phyloP scores from a whole-genome alignment of 1,140 invertebrate genomes.

The Psilanteris sp. region DNA sequence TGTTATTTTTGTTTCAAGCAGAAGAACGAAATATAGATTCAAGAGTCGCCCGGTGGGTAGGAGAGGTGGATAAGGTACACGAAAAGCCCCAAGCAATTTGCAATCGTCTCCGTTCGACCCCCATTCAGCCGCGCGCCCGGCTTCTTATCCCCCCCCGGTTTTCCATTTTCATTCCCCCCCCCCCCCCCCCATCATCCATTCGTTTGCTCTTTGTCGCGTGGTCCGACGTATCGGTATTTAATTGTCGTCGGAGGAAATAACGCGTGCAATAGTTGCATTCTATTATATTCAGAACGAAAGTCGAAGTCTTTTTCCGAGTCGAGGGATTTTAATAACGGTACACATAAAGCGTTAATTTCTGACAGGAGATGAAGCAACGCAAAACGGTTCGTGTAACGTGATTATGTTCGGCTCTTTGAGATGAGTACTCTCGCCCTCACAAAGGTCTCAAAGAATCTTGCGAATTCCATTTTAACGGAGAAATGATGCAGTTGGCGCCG shows the following conservation, averaged over 20 bases:
- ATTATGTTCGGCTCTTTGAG: constrained; percentile 59
- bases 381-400: constrained; percentile 52
- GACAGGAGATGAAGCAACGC: constrained; percentile 32
- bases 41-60: too few species aligned
- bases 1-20: too few species aligned
- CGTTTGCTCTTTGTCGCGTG: too few species aligned
- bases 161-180: too few species aligned
- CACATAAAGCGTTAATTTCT: constrained; percentile 51
- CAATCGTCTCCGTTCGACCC: too few species aligned
- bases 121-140: too few species aligned
- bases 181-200: constrained; percentile 2
- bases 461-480: constrained; percentile 58
- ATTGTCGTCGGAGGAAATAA: not conserved
- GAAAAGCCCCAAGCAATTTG: too few species aligned
- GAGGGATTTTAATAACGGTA: constrained; percentile 40
- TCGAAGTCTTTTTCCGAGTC: not conserved
- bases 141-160: too few species aligned
- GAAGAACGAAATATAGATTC: too few species aligned
- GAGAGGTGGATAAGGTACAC: too few species aligned
- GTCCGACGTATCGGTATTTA: constrained; percentile 3
- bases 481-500: constrained; percentile 51
- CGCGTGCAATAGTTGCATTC: too few species aligned
- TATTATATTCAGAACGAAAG: not conserved
- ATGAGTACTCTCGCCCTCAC: constrained; percentile 38
- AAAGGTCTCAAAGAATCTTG: constrained; percentile 62